These are phyloP conservation scores for Sipha maydis DNA, from an alignment of 2,888 invertebrate genomes.

Conservation along the genomic window DNA sequence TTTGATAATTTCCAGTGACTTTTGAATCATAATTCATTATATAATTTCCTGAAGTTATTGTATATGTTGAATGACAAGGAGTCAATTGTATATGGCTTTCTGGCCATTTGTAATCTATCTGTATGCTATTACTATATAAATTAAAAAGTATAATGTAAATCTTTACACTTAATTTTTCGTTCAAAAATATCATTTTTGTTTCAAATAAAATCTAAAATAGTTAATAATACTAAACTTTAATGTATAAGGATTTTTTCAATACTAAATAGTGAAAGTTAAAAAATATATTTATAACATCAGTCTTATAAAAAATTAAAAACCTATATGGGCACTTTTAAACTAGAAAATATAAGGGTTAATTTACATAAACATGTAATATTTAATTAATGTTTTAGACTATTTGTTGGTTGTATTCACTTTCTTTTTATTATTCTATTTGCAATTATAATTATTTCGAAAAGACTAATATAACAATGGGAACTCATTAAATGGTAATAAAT, in stretches of 20 bases:
- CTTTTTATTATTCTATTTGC: background rate
- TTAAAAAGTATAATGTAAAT: constrained; percentile 27
- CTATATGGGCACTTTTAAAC: constrained; percentile 6
- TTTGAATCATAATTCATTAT: constrained; percentile 45
- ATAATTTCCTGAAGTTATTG: constrained; percentile 49
- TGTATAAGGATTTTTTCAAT: background rate
- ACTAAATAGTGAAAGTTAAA: constrained; percentile 43
- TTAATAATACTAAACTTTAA: background rate
- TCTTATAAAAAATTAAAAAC: background rate
- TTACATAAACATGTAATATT: constrained; percentile 18
- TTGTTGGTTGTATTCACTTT: constrained; percentile 6
- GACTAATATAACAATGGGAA: background rate
- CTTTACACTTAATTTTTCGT: background rate
- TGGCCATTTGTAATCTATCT: constrained; percentile 52
- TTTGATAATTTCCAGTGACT: constrained; percentile 48
- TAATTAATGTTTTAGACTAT: background rate
- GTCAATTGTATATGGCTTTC: constrained; percentile 44
- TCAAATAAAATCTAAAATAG: background rate
- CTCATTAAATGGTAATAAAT: background rate
- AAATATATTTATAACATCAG: background rate
- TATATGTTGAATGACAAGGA: constrained; percentile 57
- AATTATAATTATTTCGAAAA: background rate
- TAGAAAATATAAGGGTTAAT: constrained; percentile 40
- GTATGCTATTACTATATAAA: constrained; percentile 15
- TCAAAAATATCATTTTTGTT: constrained; percentile 14